Conservation (phyloP, 2,797 vertebrate genomes). For the Spinibarbus caldwelli region DNA sequence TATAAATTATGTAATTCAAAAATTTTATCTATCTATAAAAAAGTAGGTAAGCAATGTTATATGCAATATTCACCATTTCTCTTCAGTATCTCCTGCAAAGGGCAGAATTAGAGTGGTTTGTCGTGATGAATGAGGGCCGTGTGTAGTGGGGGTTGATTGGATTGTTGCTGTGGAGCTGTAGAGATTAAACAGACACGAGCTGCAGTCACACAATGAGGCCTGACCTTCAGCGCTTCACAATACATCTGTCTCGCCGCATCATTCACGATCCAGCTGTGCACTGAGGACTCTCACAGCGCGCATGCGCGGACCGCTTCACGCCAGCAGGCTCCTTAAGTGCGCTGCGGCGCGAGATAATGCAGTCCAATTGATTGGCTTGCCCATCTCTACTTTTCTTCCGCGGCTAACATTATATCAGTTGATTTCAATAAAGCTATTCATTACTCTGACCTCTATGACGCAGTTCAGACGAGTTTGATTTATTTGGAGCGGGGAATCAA, state of each 20-base stretch:
- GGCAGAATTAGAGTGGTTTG: slow-evolving; percentile 25
- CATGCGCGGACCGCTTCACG: background rate
- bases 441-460: slow-evolving; percentile 76
- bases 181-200: slow-evolving; percentile 64
- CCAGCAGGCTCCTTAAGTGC: slow-evolving; percentile 39
- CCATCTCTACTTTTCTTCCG: slow-evolving; percentile 28
- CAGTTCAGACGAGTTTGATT: slow-evolving; percentile 66
- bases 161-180: slow-evolving; percentile 55
- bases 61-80: background rate
- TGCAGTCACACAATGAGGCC: slow-evolving; percentile 70
- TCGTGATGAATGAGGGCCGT: slow-evolving; percentile 9
- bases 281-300: slow-evolving; percentile 24
- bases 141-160: slow-evolving; percentile 54
- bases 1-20: too few species aligned
- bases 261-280: slow-evolving; percentile 68
- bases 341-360: slow-evolving; percentile 37
- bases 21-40: background rate
- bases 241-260: slow-evolving; percentile 69
- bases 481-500: slow-evolving; percentile 79
- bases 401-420: slow-evolving; percentile 47
- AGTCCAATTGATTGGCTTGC: slow-evolving; percentile 52
- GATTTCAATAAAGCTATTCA: slow-evolving; percentile 73
- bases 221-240: slow-evolving; percentile 75
- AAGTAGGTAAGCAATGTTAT: background rate
- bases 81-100: background rate